Base-by-base conservation (phyloP, 2,888 invertebrate genomes). In the Epinotia ramella region DNA sequence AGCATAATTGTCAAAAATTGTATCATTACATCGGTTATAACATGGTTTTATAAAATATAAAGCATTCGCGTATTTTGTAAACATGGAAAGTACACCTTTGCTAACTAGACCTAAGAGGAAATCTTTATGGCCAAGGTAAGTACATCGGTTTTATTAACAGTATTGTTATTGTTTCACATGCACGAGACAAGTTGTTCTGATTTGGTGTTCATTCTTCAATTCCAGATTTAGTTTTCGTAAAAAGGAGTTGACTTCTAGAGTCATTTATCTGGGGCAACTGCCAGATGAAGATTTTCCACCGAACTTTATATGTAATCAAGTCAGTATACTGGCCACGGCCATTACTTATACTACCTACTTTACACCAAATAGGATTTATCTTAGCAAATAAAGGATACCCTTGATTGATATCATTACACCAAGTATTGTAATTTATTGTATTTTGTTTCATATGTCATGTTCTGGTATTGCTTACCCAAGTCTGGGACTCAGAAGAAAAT, bases 251-350 rank as follows among this genome's bases (percentile, higher is more conserved):
- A 95, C 96, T 81, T 96, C 97, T 7, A 95, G 98, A 82, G 97
- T 96, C 62, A 97, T 98, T 82, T 95, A 96, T 84, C 94, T 98
- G 83, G 98, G 98, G 49, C 96, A 96, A 82, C 92, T 96, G 62
- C 97, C 96, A 80, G 95, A 96, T 71, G 98, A 98, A 84, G 98
- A 97, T 85, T 99, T 97, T 93, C 98, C 99, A 76, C 96, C 98
- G 77, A 99, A 99, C 94, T 97, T 98, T 85, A 99, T 99, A 80
- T 96, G 99, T 84, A 99, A 99, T 95, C 98, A 98, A 94, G 95
- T 95, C 81, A 90, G 90, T 85, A 59, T 73, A 44, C 9, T 40
- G 40, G 9, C 40, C 40, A 40, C 18, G 13, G n/a, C n/a, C 53
- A 53, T 53, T 53, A n/a, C 53, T 53, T 53, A 7, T 53, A 9